Evolutionary conservation across 2,797 vertebrate genomes (phyloP).

Genomic region (Sylvilagus floridanus): DNA sequence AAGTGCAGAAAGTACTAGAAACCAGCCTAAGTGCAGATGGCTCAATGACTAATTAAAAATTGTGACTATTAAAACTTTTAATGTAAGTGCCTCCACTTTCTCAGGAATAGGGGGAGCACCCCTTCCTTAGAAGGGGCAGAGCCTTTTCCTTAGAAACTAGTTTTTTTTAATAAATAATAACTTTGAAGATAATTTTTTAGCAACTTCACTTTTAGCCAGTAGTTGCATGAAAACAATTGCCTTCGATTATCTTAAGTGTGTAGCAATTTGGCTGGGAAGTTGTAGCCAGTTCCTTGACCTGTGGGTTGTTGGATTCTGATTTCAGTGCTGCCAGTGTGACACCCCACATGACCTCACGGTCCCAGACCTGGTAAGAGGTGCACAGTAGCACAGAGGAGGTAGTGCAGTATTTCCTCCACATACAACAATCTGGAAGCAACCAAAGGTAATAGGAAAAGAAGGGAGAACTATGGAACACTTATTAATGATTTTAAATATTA

Average conservation of each 20-base stretch:
- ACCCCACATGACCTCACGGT: accelerated
- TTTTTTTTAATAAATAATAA: constrained; percentile 89
- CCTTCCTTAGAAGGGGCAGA: constrained; percentile 72
- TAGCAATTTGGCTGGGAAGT: background rate
- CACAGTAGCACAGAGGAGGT: accelerated
- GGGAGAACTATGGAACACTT: background rate
- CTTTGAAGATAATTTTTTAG: constrained; percentile 87
- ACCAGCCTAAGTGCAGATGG: background rate
- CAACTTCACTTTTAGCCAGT: background rate
- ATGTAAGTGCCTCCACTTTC: constrained; percentile 76
- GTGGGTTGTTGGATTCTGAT: background rate
- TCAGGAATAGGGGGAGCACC: constrained; percentile 70
- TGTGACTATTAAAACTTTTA: constrained; percentile 59
- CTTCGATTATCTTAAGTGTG: background rate
- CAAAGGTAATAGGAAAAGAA: background rate
- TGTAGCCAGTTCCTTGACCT: background rate
- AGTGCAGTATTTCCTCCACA: background rate
- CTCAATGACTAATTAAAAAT: background rate
- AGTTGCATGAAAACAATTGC: background rate
- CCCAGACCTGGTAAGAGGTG: background rate
- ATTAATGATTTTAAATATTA: background rate
- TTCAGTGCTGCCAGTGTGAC: background rate
- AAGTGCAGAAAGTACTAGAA: no score
- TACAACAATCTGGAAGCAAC: background rate
- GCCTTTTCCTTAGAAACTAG: constrained; percentile 76